Evolutionary conservation across 2,113 vertebrate genomes (phyloP).

Genomic region (Dicrurus megarhynchus): DNA sequence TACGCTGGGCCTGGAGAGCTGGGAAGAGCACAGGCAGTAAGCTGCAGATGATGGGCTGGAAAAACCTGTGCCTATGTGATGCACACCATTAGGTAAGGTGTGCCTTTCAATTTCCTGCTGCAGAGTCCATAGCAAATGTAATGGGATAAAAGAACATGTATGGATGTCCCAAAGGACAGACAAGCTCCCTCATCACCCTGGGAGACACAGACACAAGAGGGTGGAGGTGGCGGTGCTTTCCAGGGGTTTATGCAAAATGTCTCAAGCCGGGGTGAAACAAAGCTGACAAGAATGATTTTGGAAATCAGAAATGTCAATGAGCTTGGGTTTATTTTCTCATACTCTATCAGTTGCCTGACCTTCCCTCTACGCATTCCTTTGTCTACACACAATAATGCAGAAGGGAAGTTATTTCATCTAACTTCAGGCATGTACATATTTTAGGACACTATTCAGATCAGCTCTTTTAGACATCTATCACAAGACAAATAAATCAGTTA

Average conservation of each 20-base stretch:
- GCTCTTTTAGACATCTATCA: background rate
- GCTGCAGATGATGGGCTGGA: background rate
- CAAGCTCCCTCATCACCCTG: background rate
- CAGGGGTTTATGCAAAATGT: background rate
- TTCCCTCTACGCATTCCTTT: rapidly evolving
- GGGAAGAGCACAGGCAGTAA: background rate
- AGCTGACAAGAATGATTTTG: background rate
- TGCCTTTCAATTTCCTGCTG: background rate
- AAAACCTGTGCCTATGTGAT: background rate
- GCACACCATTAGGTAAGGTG: background rate
- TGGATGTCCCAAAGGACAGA: background rate
- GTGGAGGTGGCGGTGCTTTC: background rate
- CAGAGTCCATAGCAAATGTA: background rate
- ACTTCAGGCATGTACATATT: background rate
- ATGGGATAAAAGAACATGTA: background rate
- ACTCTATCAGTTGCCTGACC: background rate
- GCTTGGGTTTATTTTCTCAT: background rate
- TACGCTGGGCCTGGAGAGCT: background rate
- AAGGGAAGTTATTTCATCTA: background rate
- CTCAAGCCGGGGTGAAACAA: background rate
- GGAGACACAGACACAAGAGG: background rate
- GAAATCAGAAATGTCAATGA: background rate
- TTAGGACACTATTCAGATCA: background rate
- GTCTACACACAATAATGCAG: background rate
- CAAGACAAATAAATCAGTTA: background rate